Evolutionary conservation across 1,140 invertebrate genomes (phyloP).

Genomic region (Tetramorium parvispinum): DNA sequence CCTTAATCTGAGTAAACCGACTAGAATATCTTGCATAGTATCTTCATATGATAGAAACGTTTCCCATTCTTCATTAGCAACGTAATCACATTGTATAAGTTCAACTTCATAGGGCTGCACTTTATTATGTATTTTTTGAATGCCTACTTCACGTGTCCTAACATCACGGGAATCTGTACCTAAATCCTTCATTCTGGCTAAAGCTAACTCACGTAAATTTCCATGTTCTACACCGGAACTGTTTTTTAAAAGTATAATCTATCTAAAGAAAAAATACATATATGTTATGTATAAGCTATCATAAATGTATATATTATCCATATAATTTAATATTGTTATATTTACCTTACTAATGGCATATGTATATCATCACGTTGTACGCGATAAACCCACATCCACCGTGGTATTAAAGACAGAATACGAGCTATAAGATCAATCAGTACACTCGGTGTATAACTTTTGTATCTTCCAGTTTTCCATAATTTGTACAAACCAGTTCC

Average conservation of each 20-base stretch:
- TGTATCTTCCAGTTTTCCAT: constrained; percentile 99
- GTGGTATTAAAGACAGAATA: constrained; percentile 97
- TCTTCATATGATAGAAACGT: constrained; percentile 99
- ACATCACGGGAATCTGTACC: constrained; percentile 98
- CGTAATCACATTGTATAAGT: constrained; percentile 97
- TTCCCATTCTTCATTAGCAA: constrained; percentile 99
- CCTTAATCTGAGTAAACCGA: constrained; percentile 96
- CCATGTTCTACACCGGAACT: constrained; percentile 99
- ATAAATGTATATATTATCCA: too few relatives aligned
- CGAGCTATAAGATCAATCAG: constrained; percentile 98
- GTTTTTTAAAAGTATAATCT: too few relatives aligned
- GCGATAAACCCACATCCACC: constrained; percentile 99
- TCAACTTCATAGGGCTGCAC: constrained; percentile 96
- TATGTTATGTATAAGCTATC: too few relatives aligned
- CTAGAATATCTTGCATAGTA: constrained; percentile 98
- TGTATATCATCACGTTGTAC: constrained; percentile 99
- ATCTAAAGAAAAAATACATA: too few relatives aligned
- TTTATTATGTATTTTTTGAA: constrained; percentile 99
- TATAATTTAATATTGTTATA: constrained; percentile 42
- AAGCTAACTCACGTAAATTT: constrained; percentile 97
- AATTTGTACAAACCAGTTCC: constrained; percentile 99
- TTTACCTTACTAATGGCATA: constrained; percentile 97
- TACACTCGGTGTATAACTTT: constrained; percentile 97
- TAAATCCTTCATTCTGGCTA: constrained; percentile 98
- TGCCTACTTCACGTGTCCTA: constrained; percentile 98